A percentile compares a stretch with the other conserved stretches of the same genome.
Conservation (phyloP, 2,797 vertebrate species). For the Zonotrichia albicollis region DNA sequence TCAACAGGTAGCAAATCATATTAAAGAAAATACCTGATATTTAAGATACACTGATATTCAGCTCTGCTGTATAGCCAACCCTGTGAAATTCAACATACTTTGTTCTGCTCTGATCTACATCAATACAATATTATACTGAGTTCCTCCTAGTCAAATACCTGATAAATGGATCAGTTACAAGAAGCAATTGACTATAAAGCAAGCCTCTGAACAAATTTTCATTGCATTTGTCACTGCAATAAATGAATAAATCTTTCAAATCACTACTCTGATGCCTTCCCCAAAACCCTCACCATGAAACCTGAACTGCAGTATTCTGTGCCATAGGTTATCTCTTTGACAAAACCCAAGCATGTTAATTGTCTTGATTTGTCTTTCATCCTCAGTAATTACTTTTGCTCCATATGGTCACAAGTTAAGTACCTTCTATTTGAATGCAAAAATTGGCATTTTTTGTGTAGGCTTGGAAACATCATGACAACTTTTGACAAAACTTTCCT, state of each 20-base stretch:
- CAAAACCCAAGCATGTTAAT: constrained; percentile 39
- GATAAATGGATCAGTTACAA: constrained; percentile 63
- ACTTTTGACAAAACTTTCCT: neutral
- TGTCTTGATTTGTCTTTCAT: constrained; percentile 35
- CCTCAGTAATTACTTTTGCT: constrained; percentile 59
- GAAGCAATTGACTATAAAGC: constrained; percentile 60
- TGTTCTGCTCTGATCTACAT: constrained; percentile 38
- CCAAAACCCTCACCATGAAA: neutral
- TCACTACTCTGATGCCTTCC: neutral
- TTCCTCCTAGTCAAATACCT: constrained; percentile 51
- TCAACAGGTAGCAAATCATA: neutral
- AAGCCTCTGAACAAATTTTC: constrained; percentile 50
- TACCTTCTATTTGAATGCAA: neutral
- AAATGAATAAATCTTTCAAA: constrained; percentile 43
- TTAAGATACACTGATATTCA: constrained; percentile 4
- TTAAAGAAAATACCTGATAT: constrained; percentile 4
- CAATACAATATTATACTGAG: neutral
- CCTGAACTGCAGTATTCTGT: neutral
- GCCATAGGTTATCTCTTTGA: neutral
- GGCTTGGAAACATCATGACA: neutral
- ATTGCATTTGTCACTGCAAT: constrained; percentile 54
- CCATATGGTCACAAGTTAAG: constrained; percentile 48
- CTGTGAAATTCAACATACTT: constrained; percentile 31
- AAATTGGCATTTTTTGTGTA: constrained; percentile 2
- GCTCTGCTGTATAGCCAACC: neutral